These are phyloP conservation scores for Caenorhabditis auriculariae DNA, from an alignment of 2,888 invertebrate genomes.

Conservation along the genomic window DNA sequence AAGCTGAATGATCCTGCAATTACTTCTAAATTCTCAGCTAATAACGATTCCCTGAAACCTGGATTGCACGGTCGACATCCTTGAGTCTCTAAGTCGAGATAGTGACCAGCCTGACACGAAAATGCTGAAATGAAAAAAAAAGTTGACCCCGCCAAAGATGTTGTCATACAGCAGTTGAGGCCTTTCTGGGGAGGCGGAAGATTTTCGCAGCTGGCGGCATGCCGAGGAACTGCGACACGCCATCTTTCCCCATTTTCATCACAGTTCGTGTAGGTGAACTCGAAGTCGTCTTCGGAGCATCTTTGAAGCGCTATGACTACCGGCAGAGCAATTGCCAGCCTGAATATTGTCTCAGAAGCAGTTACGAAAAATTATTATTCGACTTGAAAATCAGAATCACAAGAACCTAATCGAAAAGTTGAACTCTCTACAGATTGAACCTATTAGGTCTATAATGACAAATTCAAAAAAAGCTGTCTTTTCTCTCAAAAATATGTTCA, in stretches of 20 bases:
- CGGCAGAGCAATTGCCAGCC: no score
- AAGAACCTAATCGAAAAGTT: no score
- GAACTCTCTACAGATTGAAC: no score
- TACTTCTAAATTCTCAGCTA: neutral
- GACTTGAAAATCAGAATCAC: no score
- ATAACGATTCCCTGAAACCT: slow-evolving; percentile 21
- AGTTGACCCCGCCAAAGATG: neutral
- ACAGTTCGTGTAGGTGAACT: slow-evolving; percentile 38
- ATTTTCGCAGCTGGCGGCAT: slow-evolving; percentile 61
- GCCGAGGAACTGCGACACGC: slow-evolving; percentile 69
- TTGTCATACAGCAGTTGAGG: slow-evolving; percentile 68
- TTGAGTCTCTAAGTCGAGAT: slow-evolving; percentile 68
- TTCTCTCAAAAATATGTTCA: no score
- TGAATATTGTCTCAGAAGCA: no score
- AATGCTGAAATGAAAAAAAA: slow-evolving; percentile 62
- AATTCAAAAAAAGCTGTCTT: no score
- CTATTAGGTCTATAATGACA: no score
- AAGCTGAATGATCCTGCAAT: slow-evolving; percentile 68
- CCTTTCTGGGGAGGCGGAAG: slow-evolving; percentile 67
- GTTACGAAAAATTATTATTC: no score
- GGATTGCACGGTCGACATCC: slow-evolving; percentile 68
- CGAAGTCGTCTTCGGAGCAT: slow-evolving; percentile 11
- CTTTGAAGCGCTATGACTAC: no score
- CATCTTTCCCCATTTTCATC: slow-evolving; percentile 61
- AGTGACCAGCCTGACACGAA: slow-evolving; percentile 69